These are phyloP conservation scores for Triops cancriformis DNA, from an alignment of 1,140 invertebrate genomes.

Conservation along the genomic window DNA sequence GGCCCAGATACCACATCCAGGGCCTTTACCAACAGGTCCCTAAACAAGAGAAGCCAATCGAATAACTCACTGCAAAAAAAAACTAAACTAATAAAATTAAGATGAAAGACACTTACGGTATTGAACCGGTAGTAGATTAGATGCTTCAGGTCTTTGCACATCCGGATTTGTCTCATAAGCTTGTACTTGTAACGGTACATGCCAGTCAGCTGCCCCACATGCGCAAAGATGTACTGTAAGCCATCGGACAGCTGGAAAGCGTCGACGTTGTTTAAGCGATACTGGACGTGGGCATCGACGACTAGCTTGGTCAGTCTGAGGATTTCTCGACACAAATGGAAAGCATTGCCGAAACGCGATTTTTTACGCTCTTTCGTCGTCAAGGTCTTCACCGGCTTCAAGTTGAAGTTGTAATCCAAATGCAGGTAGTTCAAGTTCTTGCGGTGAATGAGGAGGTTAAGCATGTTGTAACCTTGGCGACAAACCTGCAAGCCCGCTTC, in stretches of 20 bases:
- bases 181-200: slow-evolving; percentile 99
- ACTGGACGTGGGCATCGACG: slow-evolving; percentile 98
- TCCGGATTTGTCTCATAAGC: slow-evolving; percentile 97
- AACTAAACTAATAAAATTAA: not conserved
- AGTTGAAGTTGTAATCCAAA: slow-evolving; percentile 99
- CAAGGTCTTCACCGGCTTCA: slow-evolving; percentile 98
- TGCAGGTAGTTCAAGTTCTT: slow-evolving; percentile 99
- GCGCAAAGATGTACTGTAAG: slow-evolving; percentile 98
- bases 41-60: slow-evolving; percentile 39
- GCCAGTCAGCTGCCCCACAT: slow-evolving; percentile 97
- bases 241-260: slow-evolving; percentile 98
- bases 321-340: slow-evolving; percentile 98
- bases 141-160: slow-evolving; percentile 99
- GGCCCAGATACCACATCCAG: slow-evolving; percentile 98
- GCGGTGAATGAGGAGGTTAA: slow-evolving; percentile 96
- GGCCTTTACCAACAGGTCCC: slow-evolving; percentile 97
- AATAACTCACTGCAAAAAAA: slow-evolving; percentile 4
- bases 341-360: slow-evolving; percentile 98
- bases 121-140: slow-evolving; percentile 99
- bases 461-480: slow-evolving; percentile 98
- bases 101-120: slow-evolving; percentile 56
- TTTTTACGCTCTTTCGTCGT: slow-evolving; percentile 99
- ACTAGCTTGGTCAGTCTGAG: slow-evolving; percentile 94
- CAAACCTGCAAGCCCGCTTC: slow-evolving; percentile 94
- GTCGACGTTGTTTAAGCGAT: slow-evolving; percentile 97